Evolutionary conservation across 2,797 vertebrate genomes (phyloP), one percentile per base, ranked within the genome.

Genomic region (Falco naumanni): DNA sequence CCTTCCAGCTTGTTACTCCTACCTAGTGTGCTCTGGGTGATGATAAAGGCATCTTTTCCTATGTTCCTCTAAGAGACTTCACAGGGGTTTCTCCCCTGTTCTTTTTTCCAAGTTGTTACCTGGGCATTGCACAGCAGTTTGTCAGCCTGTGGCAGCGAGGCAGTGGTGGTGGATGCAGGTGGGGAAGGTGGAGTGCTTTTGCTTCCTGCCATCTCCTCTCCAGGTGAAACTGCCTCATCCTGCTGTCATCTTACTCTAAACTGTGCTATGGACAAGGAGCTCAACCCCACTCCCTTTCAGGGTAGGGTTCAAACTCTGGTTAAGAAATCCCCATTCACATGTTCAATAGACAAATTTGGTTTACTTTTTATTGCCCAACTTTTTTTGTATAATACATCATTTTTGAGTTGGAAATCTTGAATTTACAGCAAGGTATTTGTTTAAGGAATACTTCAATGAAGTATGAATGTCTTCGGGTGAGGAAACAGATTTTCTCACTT

Each of bases 1-100:
- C 28, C 48, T 33, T 25, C 22, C 51, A 19, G 48, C 41, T 53
- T 59, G 28, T 69, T 63, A 24, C 17, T 63, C 22, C 63, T 51
- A 15, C 37, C 16, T 0, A 0, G 7, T 41, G 14, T 31, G n/a
- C n/a, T 57, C 48, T 57, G 13, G 43, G 25, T 34, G 50, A 25
- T 48, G 63, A 25, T 70, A 28, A 56, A 47, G 14, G 28, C 6
- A 5, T 39, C 41, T 28, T 50, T 34, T 65, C 34, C 34, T 28
- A 0, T 25, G 21, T 47, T 71, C n/a, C 24, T 71, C 31, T 34
- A 29, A 57, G 39, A 21, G 59, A 53, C 10, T 45, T 45, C 43
- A 17, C 43, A 45, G 43, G 43, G 43, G 43, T 45, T 45, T 45
- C 43, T 45, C 43, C 34, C 71, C 31, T 47, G 45, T n/a, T 61